Conservation (phyloP, 1,140 invertebrate genomes). For the Cephus cinctus region DNA sequence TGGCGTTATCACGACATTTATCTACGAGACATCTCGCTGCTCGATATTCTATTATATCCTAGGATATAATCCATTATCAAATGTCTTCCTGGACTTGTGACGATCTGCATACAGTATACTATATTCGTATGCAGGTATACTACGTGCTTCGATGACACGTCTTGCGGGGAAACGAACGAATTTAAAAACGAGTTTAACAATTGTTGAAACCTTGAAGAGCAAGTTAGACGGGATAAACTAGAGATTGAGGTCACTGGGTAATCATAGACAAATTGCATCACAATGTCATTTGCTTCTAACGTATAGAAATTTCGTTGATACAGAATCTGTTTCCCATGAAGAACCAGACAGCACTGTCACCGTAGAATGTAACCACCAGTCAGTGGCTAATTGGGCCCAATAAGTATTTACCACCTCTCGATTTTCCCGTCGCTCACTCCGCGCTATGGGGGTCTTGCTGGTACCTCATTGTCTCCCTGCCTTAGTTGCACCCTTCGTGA, state of each 20-base stretch:
- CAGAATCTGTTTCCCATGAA: no score
- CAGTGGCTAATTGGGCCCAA: constrained; percentile 32
- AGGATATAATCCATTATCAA: constrained; percentile 28
- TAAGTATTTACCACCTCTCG: constrained; percentile 28
- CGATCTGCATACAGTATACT: not conserved
- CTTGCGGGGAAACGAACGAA: no score
- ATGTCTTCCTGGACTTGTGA: not conserved
- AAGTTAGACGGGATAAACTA: no score
- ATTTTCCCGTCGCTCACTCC: constrained; percentile 18
- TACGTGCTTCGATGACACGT: no score
- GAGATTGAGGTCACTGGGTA: no score
- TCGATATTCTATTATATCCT: constrained; percentile 34
- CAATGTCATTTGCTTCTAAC: no score
- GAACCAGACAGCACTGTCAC: no score
- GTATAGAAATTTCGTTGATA: no score
- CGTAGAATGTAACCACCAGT: constrained; percentile 37
- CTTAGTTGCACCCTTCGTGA: constrained; percentile 8
- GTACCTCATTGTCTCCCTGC: constrained; percentile 21
- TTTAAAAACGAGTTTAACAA: no score
- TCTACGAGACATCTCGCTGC: constrained; percentile 26
- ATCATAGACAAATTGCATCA: no score
- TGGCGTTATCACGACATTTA: constrained; percentile 35
- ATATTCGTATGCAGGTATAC: constrained; percentile 1
- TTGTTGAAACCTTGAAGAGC: no score
- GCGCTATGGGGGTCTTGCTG: constrained; percentile 20